Conservation (phyloP, 2,113 vertebrate genomes). For the Calypte anna region DNA sequence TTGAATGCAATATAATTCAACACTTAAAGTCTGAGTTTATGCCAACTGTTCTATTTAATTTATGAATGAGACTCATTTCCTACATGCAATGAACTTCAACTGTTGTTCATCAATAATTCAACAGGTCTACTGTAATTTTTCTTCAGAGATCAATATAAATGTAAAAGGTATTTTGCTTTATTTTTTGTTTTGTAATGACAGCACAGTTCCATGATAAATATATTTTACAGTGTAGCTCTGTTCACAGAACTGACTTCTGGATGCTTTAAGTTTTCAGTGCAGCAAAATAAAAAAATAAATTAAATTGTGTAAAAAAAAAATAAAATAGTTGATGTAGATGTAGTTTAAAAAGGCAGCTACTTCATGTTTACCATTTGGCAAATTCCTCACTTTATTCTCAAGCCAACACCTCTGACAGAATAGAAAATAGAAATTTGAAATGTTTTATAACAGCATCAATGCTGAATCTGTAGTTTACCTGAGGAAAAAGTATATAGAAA, state of each 20-base stretch:
- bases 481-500: not conserved
- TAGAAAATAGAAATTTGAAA: not conserved
- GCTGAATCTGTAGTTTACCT: not conserved
- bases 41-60: conserved; percentile 30
- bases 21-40: not conserved
- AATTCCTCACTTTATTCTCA: not conserved
- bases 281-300: not conserved
- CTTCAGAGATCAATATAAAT: conserved; percentile 46
- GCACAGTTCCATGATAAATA: not conserved
- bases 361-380: not conserved
- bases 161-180: conserved; percentile 31
- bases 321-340: not conserved
- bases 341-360: not conserved
- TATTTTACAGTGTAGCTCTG: not conserved
- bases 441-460: not conserved
- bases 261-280: not conserved
- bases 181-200: conserved; percentile 42
- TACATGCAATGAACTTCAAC: conserved; percentile 14
- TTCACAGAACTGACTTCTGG: not conserved
- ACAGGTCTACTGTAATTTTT: conserved; percentile 31
- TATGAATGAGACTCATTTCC: conserved; percentile 43
- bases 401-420: not conserved
- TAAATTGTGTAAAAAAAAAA: not conserved
- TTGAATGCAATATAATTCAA: conserved; percentile 3
- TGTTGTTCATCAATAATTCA: conserved; percentile 43